Evolutionary conservation across 2,797 vertebrate genomes (phyloP).

Genomic region (Dendrocincla tyrannina): DNA sequence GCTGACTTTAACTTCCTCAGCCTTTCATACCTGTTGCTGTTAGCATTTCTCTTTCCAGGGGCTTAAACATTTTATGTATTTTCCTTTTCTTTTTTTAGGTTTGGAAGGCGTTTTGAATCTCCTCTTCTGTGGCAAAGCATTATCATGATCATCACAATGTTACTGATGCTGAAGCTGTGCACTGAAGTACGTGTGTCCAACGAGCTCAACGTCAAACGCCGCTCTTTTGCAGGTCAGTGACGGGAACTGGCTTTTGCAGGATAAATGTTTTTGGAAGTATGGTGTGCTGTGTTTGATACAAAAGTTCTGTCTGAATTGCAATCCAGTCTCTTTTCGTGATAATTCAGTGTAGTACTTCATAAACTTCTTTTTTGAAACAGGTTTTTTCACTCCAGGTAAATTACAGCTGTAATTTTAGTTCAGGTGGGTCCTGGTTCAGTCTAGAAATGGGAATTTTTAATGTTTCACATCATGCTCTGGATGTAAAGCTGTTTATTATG

Average conservation of each 20-base stretch:
- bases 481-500: not conserved
- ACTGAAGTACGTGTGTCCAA: conserved; percentile 86
- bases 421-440: not conserved
- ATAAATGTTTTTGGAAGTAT: not conserved
- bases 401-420: not conserved
- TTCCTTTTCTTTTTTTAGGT: conserved; percentile 74
- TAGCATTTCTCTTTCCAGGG: not conserved
- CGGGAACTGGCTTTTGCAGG: not conserved
- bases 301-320: not conserved
- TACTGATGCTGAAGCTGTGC: conserved; percentile 94
- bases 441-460: not conserved
- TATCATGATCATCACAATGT: conserved; percentile 94
- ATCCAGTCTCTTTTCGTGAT: not conserved
- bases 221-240: conserved; percentile 90
- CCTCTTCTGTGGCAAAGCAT: conserved; percentile 94
- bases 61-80: not conserved
- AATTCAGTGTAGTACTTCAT: not conserved
- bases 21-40: not conserved
- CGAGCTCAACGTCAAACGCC: conserved; percentile 87
- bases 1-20: not conserved
- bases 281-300: not conserved
- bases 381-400: not conserved
- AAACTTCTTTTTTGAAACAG: not conserved
- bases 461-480: not conserved
- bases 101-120: conserved; percentile 90